Evolutionary conservation across 1,140 invertebrate genomes (phyloP), one percentile per base, ranked within the genome.

Genomic region (Dolichoris vasculosae): DNA sequence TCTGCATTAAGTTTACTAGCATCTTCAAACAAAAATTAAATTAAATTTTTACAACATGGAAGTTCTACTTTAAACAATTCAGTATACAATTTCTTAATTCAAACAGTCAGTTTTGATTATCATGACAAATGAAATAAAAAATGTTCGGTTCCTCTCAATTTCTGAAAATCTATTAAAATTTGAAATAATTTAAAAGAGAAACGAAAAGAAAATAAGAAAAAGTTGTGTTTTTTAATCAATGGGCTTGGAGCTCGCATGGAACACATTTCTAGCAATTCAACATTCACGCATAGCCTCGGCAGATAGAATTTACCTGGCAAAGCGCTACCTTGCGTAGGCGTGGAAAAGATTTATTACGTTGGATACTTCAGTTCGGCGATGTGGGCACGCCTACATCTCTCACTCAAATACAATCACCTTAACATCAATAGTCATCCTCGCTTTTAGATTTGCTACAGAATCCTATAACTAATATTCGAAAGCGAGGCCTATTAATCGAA

Each of bases 231-330:
- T 40, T 23, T 43, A 40, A 26, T 73, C 8, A 40, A 26, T 38
- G 38, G 38, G 69, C 17, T 26, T 17, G 13, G 64, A 38, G n/a
- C 59, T 64, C 26, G 26, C n/a, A 30, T 11, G 26, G 59, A 11
- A 40, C 2, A 48, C 13, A 75, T 23, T n/a, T 46, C n/a, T 26
- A 15, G n/a, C 75, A 2, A 4, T 30, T 38, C 30, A n/a, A 69
- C 64, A n/a, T 69, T 69, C 64, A 26, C 64, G 64, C 64, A 9
- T 32, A 15, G 20, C 46, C n/a, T 35, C 15, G 35, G 26, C 30
- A 55, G 48, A 20, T 55, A 35, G 75, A 79, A 55, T 63, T 63
- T 79, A 79, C 77, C 77, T 79, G 77, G 55, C 77, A 78, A 78
- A 46, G 73, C 30, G 46, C 17, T 38, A 26, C 23, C 51, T 17